phyloP scores from a whole-genome alignment of 2,113 vertebrate genomes.

The Ciconia stormi region DNA sequence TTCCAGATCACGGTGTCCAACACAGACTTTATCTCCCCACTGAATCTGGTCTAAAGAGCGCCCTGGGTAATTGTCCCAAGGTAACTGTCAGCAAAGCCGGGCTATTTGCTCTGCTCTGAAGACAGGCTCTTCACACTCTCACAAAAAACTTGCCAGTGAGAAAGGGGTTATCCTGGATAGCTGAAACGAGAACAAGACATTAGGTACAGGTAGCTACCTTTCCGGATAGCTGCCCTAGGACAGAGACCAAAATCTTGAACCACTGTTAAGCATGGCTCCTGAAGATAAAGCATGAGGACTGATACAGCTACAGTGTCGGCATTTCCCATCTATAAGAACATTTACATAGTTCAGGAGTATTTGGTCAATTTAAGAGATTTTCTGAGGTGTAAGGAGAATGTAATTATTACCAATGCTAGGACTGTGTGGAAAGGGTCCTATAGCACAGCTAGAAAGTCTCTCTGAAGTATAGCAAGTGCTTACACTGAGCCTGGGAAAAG shows the following conservation, averaged over 20 bases:
- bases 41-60: not conserved
- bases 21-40: not conserved
- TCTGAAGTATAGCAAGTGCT: not conserved
- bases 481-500: not conserved
- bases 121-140: not conserved
- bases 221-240: not conserved
- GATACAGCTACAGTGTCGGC: rapidly evolving
- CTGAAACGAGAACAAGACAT: not conserved
- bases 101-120: not conserved
- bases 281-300: not conserved
- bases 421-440: not conserved
- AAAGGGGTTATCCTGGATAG: not conserved
- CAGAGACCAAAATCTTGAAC: not conserved
- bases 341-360: not conserved
- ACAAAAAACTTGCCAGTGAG: not conserved
- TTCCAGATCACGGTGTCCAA: not conserved
- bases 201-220: not conserved
- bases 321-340: not conserved
- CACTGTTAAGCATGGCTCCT: not conserved
- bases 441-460: not conserved
- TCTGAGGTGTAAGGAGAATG: not conserved
- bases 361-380: not conserved
- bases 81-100: not conserved
- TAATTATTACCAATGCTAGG: not conserved
- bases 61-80: not conserved